Percentiles rank a stretch among this genome's conserved stretches.
phyloP scores from a whole-genome alignment of 2,888 invertebrate species.

The Oscheius myriophilus region DNA sequence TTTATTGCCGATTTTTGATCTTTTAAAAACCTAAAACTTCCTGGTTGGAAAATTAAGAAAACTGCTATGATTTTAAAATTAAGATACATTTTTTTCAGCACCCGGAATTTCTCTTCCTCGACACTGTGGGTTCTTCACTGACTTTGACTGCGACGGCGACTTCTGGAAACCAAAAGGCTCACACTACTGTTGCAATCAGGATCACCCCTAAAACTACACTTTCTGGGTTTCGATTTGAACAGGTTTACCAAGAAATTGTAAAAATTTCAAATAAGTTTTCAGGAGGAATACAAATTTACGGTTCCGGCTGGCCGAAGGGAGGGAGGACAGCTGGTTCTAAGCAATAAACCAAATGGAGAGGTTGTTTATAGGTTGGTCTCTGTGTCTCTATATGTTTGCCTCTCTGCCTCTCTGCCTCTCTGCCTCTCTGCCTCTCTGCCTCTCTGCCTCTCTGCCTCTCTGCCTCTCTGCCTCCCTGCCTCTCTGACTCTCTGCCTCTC shows the following conservation, averaged over 20 bases:
- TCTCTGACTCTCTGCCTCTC: no score
- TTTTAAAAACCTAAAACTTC: no score
- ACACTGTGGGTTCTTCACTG: slow-evolving; percentile 36
- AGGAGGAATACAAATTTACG: slow-evolving; percentile 15
- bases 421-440: no score
- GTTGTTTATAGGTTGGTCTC: no score
- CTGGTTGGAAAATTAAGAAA: no score
- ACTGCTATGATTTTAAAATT: not conserved
- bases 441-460: no score
- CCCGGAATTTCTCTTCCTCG: slow-evolving; percentile 42
- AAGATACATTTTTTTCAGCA: slow-evolving; percentile 28
- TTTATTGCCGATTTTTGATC: no score
- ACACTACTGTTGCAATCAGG: slow-evolving; percentile 14
- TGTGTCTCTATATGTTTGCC: no score
- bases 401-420: no score
- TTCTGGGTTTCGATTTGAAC: slow-evolving; percentile 12
- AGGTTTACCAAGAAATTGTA: slow-evolving; percentile 1
- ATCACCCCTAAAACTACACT: slow-evolving; percentile 13
- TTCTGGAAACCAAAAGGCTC: slow-evolving; percentile 16
- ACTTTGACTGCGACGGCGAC: slow-evolving; percentile 41
- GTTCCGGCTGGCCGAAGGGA: slow-evolving; percentile 1
- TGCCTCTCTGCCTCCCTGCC: no score
- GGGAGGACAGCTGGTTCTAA: not conserved
- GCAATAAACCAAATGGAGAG: no score
- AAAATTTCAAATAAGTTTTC: not conserved